Base-by-base conservation (phyloP, 1,140 invertebrate genomes). In the Holotrichia oblita region DNA sequence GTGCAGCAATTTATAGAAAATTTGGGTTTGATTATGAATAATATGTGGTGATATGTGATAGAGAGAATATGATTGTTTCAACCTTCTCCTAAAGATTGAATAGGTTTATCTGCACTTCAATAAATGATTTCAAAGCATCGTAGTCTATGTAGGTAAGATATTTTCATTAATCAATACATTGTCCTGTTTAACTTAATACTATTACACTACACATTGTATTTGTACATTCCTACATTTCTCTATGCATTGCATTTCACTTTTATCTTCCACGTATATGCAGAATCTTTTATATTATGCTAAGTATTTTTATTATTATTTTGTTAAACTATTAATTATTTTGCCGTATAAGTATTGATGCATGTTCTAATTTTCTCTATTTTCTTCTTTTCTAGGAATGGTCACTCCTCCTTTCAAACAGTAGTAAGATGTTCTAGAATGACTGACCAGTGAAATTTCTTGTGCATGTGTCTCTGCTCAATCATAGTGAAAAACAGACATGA, bases 401-500 rank as follows among this genome's bases (percentile, higher is more conserved):
- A 48, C 44, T 48, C 44, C 61, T 64, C 61, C 61, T 64, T 64
- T 64, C 61, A 64, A 64, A 24, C 61, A 64, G 61, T 64, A 64
- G 61, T 64, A 64, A 20, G 61, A 64, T 64, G 61, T 64, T 22
- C n/a, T 64, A 64, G 61, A 64, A 64, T 64, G 40, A 73, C 72
- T 73, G 27, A 40, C 40, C 27, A 73, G 72, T 73, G 72, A 40
- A 41, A 73, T 42, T 73, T 73, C 40, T 73, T 40, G 72, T 73
- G 72, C 40, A 73, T 40, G 72, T 73, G 72, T 73, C 27, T 73
- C 40, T 73, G 72, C 40, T 40, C 40, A 73, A 41, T 73, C 12
- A 73, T 73, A 73, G 72, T 73, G 72, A 73, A 73, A 73, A 73
- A 73, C 40, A 73, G 72, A 73, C 72, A 73, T 73, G 72, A 73